These are phyloP conservation scores for Augochlora pura DNA, from an alignment of 1,140 invertebrate species.

Conservation along the genomic window DNA sequence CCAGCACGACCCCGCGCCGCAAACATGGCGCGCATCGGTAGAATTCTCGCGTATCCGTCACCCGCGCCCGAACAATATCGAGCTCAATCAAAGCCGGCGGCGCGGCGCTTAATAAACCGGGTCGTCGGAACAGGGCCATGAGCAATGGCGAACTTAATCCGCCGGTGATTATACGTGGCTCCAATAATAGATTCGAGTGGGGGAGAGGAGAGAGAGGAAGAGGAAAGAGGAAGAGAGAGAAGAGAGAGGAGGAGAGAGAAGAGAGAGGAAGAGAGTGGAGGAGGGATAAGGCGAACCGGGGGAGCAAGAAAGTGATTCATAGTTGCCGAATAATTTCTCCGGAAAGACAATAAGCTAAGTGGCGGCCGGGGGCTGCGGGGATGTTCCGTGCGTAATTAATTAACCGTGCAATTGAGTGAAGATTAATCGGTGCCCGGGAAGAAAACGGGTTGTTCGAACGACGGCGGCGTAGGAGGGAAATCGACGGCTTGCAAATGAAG, in stretches of 20 bases:
- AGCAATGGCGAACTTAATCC: constrained; percentile 52
- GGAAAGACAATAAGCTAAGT: constrained; percentile 70
- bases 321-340: constrained; percentile 64
- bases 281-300: constrained; percentile 12
- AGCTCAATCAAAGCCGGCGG: constrained; percentile 19
- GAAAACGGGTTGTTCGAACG: constrained; percentile 13
- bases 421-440: constrained; percentile 65
- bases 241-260: too few relatives aligned
- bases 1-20: too few relatives aligned
- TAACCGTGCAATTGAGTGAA: constrained; percentile 71
- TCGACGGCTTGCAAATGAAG: constrained; percentile 34
- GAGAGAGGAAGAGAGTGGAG: too few relatives aligned
- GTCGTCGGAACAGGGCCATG: neutral
- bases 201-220: constrained; percentile 17
- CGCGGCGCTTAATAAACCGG: constrained; percentile 27
- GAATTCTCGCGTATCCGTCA: constrained; percentile 12
- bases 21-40: too few relatives aligned
- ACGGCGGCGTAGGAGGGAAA: neutral
- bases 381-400: constrained; percentile 67
- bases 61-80: neutral
- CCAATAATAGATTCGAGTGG: constrained; percentile 39
- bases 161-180: constrained; percentile 53
- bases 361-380: constrained; percentile 42
- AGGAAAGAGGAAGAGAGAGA: too few relatives aligned
- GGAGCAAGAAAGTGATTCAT: constrained; percentile 59